A percentile compares a stretch with the other conserved stretches of the same genome.
These are phyloP conservation scores for Laterallus jamaicensis DNA, from an alignment of 2,113 vertebrate species.

Conservation along the genomic window DNA sequence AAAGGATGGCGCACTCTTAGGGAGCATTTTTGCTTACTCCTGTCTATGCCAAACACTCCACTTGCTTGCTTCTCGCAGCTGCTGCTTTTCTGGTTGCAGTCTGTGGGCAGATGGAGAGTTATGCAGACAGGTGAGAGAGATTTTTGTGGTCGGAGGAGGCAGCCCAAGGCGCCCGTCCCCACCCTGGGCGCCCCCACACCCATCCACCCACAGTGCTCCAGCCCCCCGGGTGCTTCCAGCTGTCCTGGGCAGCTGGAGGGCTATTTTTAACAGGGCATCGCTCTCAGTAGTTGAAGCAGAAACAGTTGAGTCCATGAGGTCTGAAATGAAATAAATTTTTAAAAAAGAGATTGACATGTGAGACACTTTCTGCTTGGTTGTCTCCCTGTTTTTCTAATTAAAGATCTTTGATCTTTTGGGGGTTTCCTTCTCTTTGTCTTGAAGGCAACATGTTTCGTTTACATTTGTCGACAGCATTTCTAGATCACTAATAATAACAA, in stretches of 20 bases:
- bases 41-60: not conserved
- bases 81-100: not conserved
- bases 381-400: not conserved
- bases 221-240: not conserved
- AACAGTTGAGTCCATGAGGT: not conserved
- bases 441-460: not conserved
- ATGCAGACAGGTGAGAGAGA: not conserved
- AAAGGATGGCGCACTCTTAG: not conserved
- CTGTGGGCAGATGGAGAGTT: not conserved
- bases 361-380: not conserved
- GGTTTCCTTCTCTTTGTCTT: not conserved
- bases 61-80: constrained; percentile 20
- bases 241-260: constrained; percentile 27
- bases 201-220: not conserved
- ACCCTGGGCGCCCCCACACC: not conserved
- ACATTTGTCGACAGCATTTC: not conserved
- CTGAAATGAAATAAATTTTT: not conserved
- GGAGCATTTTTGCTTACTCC: not conserved
- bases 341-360: not conserved
- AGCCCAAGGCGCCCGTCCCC: not conserved
- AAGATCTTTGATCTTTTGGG: constrained; percentile 15
- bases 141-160: not conserved
- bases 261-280: not conserved
- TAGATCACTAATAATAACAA: not conserved
- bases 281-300: not conserved